Conservation (phyloP, 2,888 invertebrate species). For the Dendrolimus houi region DNA sequence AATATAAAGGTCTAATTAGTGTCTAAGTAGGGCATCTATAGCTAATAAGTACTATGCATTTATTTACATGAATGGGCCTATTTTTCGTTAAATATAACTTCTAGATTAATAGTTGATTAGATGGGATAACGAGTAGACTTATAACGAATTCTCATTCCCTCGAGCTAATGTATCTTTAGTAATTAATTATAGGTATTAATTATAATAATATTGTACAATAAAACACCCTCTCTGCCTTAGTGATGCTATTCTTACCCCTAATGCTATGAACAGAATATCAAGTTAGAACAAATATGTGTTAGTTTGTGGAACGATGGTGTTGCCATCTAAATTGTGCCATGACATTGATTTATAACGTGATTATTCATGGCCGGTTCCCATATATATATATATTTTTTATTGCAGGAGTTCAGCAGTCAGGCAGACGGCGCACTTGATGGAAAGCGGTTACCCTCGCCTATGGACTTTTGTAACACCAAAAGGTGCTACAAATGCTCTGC, state of each 20-base stretch:
- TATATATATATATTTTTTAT: too few relatives aligned
- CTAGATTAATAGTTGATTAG: slow-evolving; percentile 33
- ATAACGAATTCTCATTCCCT: slow-evolving; percentile 28
- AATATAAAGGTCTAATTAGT: slow-evolving; percentile 49
- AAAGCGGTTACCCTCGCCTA: too few relatives aligned
- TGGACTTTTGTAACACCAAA: too few relatives aligned
- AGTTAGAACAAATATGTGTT: slow-evolving; percentile 37
- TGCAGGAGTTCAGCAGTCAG: too few relatives aligned
- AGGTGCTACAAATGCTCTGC: too few relatives aligned
- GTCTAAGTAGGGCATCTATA: slow-evolving; percentile 36
- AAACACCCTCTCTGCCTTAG: slow-evolving; percentile 73
- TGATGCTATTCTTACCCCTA: slow-evolving; percentile 66
- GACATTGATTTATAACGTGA: too few relatives aligned
- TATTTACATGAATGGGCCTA: slow-evolving; percentile 41
- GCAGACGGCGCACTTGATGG: too few relatives aligned
- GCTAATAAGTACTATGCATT: slow-evolving; percentile 30
- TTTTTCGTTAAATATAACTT: slow-evolving; percentile 24
- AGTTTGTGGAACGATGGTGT: too few relatives aligned
- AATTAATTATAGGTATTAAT: slow-evolving; percentile 51
- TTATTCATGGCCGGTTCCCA: too few relatives aligned
- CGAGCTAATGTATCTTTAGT: slow-evolving; percentile 38
- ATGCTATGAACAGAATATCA: slow-evolving; percentile 56
- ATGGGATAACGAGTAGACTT: slow-evolving; percentile 24
- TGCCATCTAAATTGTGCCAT: too few relatives aligned
- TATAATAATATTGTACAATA: slow-evolving; percentile 65